A percentile compares a stretch with the other conserved stretches of the same genome.
These are phyloP conservation scores for Oryctes rhinoceros DNA, from an alignment of 1,140 invertebrate species.

Conservation along the genomic window DNA sequence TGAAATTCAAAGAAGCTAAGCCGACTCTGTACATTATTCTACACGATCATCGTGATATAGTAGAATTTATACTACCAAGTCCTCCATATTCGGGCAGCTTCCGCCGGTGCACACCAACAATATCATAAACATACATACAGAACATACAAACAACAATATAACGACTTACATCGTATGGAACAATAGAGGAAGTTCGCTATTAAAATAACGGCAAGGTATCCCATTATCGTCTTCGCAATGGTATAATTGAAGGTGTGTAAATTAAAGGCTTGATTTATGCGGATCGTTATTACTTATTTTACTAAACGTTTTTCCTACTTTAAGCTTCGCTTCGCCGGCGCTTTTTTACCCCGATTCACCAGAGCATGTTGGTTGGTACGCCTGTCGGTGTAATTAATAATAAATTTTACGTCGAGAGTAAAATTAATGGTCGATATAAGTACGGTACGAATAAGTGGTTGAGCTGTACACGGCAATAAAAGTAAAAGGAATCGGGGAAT, in stretches of 20 bases:
- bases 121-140: neutral
- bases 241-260: constrained; percentile 20
- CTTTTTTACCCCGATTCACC: neutral
- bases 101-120: neutral
- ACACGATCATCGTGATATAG: neutral
- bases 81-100: neutral
- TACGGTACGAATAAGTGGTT: neutral
- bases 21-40: neutral
- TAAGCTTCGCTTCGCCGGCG: neutral
- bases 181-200: constrained; percentile 24
- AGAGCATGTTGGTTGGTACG: neutral
- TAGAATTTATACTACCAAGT: neutral
- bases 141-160: constrained; percentile 5
- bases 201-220: constrained; percentile 31
- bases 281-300: constrained; percentile 4
- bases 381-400: neutral
- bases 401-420: neutral
- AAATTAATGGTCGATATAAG: neutral
- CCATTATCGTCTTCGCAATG: neutral
- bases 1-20: neutral
- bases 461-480: neutral
- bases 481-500: neutral
- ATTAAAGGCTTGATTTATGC: constrained; percentile 21
- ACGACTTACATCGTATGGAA: neutral
- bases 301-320: neutral